Base-by-base conservation (phyloP, 2,797 vertebrate genomes). In the Epinephelus awoara region DNA sequence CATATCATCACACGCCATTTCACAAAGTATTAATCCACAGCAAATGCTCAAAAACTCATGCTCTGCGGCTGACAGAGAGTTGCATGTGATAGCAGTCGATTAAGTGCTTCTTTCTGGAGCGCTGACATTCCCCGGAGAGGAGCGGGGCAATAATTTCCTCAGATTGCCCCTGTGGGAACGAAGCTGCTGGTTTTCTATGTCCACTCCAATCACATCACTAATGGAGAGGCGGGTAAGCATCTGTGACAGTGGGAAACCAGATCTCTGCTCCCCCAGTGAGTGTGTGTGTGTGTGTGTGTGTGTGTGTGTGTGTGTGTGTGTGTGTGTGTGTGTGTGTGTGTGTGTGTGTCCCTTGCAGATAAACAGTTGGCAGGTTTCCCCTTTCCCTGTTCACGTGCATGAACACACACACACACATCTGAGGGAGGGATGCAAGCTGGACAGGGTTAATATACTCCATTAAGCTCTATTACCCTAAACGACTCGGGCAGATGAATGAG, bases 381-480 rank as follows among this genome's bases (percentile, higher is more conserved):
- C 77, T 89, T 86, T 85, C 74, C 73, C 72, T 49, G 65, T 77
- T 81, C 75, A 75, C 47, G 68, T 77, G 80, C 84, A 76, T 51
- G 50, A 78, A 79, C 77, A 80, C 75, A 86, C 67, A 77, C 69
- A 77, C 72, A 46, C 75, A 81, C 65, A 83, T 79, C 52, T 74
- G 44, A 69, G 64, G 46, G 55, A 56, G 69, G 55, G 52, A 34
- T 6, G 29, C 92, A 94, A 93, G 92, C 91, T 94, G 94, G 91
- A 92, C 77, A 75, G 92, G 93, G 94, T 95, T 95, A 93, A 94
- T 96, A 93, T 92, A 92, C 93, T 92, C 93, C 93, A 95, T 95
- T 96, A 95, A 93, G 93, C 91, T 94, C 94, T 94, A 95, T 95
- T 96, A 95, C 91, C 91, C 92, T 93, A 94, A 95, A 93, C 23